Evolutionary conservation across 2,888 invertebrate genomes (phyloP).

Genomic region (Scotopteryx bipunctaria): DNA sequence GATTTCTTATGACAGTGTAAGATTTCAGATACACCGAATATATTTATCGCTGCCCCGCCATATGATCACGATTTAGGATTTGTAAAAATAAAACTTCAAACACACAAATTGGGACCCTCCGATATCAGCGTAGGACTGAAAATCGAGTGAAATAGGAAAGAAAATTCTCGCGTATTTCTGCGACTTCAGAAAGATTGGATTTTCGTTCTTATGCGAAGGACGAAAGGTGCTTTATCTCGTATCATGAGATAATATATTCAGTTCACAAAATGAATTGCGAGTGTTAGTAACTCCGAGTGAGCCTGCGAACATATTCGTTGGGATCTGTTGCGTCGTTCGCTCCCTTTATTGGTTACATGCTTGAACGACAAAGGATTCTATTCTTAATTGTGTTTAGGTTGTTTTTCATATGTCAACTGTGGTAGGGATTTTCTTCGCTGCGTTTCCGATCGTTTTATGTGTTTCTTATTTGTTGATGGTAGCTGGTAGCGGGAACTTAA

Average conservation of each 20-base stretch:
- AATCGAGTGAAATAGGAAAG: conserved; percentile 46
- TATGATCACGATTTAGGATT: conserved; percentile 76
- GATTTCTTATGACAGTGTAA: conserved; percentile 72
- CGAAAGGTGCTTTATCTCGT: conserved; percentile 65
- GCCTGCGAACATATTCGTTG: conserved; percentile 81
- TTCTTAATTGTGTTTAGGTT: conserved; percentile 62
- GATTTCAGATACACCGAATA: conserved; percentile 77
- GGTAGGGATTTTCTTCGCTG: conserved; percentile 55
- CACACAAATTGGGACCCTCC: conserved; percentile 52
- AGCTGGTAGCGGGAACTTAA: conserved; percentile 59
- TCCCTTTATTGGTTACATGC: conserved; percentile 71
- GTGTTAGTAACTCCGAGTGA: conserved; percentile 82
- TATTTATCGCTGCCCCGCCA: conserved; percentile 72
- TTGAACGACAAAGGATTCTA: conserved; percentile 64
- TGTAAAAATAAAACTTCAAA: conserved; percentile 56
- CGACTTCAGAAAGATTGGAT: conserved; percentile 55
- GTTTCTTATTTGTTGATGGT: conserved; percentile 66
- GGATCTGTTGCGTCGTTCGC: conserved; percentile 79
- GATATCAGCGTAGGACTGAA: conserved; percentile 49
- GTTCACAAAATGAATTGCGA: conserved; percentile 83
- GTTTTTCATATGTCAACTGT: conserved; percentile 57
- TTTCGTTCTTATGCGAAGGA: conserved; percentile 57
- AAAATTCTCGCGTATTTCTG: conserved; percentile 69
- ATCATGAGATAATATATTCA: conserved; percentile 75
- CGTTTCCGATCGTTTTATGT: conserved; percentile 66